Evolutionary conservation across 2,113 vertebrate genomes (phyloP).

Genomic region (Genyomyrus donnyi): DNA sequence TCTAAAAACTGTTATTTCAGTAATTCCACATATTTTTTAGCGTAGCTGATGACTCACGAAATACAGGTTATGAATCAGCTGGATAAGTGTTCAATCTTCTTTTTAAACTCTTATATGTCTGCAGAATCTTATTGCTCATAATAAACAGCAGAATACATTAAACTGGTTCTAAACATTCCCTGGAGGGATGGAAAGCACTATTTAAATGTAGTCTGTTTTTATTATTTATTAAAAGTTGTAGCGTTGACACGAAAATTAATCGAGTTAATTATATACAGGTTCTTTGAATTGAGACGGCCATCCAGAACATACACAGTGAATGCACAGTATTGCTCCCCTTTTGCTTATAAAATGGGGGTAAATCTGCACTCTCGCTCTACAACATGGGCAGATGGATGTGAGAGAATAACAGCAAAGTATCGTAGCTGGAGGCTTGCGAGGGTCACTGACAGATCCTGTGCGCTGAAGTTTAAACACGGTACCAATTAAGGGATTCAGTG

Average conservation of each 20-base stretch:
- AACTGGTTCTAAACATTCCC: neutral
- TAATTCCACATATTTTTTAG: neutral
- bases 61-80: neutral
- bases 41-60: neutral
- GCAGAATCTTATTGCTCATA: slow-evolving; percentile 10
- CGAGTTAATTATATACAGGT: neutral
- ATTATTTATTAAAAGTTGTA: neutral
- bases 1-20: neutral
- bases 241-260: neutral
- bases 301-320: slow-evolving; percentile 7
- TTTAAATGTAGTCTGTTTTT: neutral
- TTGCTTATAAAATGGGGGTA: neutral
- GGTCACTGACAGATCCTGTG: neutral
- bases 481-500: neutral
- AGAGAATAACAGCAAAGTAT: neutral
- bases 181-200: neutral
- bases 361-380: neutral
- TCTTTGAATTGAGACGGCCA: neutral
- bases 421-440: neutral
- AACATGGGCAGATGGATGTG: neutral
- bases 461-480: neutral
- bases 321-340: slow-evolving; percentile 16
- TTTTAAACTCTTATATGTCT: neutral
- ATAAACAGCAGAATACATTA: slow-evolving; percentile 8
- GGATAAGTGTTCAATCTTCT: neutral